Percentiles rank a stretch among this genome's conserved stretches.
Conservation (phyloP, 1,140 invertebrate genomes). For the Pinna nobilis region DNA sequence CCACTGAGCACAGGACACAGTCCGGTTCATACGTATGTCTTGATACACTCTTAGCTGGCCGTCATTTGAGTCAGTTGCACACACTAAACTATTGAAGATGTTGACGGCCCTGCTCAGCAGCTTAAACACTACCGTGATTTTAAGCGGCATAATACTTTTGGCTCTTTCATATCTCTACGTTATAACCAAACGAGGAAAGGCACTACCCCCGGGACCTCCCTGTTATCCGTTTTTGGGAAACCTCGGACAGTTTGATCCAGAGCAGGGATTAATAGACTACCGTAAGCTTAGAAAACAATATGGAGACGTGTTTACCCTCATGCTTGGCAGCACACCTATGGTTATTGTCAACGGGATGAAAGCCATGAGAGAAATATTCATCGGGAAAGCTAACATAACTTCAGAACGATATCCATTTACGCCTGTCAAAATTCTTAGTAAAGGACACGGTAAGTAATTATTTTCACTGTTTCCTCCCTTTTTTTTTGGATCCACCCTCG, state of each 20-base stretch:
- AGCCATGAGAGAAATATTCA: conserved; percentile 41
- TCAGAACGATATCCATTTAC: conserved; percentile 11
- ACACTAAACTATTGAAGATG: too few relatives aligned
- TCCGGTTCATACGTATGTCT: too few relatives aligned
- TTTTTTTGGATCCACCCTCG: background rate
- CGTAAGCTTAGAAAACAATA: conserved; percentile 33
- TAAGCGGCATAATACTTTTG: too few relatives aligned
- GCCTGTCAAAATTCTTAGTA: background rate
- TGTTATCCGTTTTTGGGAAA: conserved; percentile 21
- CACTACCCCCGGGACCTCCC: conserved; percentile 25
- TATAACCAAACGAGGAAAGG: background rate
- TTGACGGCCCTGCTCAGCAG: too few relatives aligned
- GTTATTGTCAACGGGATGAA: conserved; percentile 47
- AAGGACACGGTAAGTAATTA: background rate
- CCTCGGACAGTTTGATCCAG: background rate
- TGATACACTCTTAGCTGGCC: too few relatives aligned
- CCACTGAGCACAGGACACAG: too few relatives aligned
- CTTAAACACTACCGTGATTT: too few relatives aligned
- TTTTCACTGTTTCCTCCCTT: background rate
- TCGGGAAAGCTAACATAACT: conserved; percentile 40
- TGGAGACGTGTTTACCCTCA: conserved; percentile 49
- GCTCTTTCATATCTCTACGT: background rate
- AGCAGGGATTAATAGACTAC: background rate
- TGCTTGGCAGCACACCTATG: conserved; percentile 27
- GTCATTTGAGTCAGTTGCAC: too few relatives aligned